Evolutionary conservation across 1,140 invertebrate genomes (phyloP).

Genomic region (Coenobita brevimanus): DNA sequence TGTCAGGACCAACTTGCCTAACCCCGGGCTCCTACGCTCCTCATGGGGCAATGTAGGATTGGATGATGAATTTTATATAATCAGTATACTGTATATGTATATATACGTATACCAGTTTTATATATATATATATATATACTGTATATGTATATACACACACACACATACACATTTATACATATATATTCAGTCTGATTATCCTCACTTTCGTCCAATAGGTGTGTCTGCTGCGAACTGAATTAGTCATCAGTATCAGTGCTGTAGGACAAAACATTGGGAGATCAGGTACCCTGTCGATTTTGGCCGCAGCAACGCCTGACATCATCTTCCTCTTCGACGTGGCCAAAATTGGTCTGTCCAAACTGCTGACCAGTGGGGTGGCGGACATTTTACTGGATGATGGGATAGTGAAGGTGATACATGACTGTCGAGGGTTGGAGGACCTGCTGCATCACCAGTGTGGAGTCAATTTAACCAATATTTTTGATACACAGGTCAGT

Average conservation of each 20-base stretch:
- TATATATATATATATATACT: too few species aligned
- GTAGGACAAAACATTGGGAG: conserved; percentile 23
- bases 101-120: too few species aligned
- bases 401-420: conserved; percentile 29
- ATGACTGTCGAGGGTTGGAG: conserved; percentile 38
- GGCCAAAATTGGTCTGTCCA: conserved; percentile 29
- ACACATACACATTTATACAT: too few species aligned
- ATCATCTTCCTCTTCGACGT: conserved; percentile 50
- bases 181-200: too few species aligned
- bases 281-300: conserved; percentile 24
- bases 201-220: too few species aligned
- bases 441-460: conserved; percentile 49
- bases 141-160: too few species aligned
- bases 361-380: conserved; percentile 20
- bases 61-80: too few species aligned
- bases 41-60: too few species aligned
- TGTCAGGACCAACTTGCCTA: too few species aligned
- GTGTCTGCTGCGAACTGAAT: conserved; percentile 16
- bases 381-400: conserved; percentile 6
- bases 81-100: too few species aligned
- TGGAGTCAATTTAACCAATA: conserved; percentile 28
- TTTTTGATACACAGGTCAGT: conserved; percentile 58
- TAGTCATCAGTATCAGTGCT: conserved; percentile 14
- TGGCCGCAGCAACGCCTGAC: conserved; percentile 25
- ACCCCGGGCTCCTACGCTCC: too few species aligned